Base-by-base conservation (phyloP, 2,113 vertebrate species). In the Trichechus manatus region DNA sequence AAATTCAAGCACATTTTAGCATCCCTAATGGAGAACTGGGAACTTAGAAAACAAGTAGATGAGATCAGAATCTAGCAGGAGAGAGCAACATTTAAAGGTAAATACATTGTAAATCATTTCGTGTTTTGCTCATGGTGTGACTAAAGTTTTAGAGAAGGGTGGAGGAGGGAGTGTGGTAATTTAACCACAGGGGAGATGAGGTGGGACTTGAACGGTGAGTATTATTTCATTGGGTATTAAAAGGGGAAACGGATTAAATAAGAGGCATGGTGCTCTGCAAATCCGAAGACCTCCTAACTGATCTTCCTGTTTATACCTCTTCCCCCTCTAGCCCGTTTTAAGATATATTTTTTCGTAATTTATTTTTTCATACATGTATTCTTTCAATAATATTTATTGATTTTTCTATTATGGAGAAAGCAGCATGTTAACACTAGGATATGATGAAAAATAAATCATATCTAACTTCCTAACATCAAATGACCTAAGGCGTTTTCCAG, bases 371-470 rank as follows among this genome's bases (percentile, higher is more conserved):
- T 56, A 22, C 3, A 22, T 77, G 42, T 83, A 56, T 33, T 83
- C 64, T 70, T 27, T 91, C 29, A 56, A 0, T 89, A 84, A 29
- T 56, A n/a, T 4, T 31, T 79, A 63, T 20, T 53, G 1, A 66
- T 87, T 93, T 64, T 89, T 86, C 42, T 25, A 29, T 87, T 93
- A 75, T 95, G 25, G 10, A 89, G 25, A 75, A 85, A 27, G 42
- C 9, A 84, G 22, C 33, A 75, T 84, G 9, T 75, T 77, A 44
- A 5, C 44, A 87, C 14, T 33, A 68, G 22, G 47, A 64, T 19
- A 17, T 85, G 29, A 44, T 44, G 17, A n/a, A 70, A 63, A 85
- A 81, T n/a, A 42, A 84, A 1, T 47, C 61, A 11, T 61, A 83
- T n/a, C 19, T 31, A 44, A 74, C 20, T 27, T 70, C 27, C 47